Conservation (phyloP, 2,888 invertebrate genomes). For the Orthosia incerta region DNA sequence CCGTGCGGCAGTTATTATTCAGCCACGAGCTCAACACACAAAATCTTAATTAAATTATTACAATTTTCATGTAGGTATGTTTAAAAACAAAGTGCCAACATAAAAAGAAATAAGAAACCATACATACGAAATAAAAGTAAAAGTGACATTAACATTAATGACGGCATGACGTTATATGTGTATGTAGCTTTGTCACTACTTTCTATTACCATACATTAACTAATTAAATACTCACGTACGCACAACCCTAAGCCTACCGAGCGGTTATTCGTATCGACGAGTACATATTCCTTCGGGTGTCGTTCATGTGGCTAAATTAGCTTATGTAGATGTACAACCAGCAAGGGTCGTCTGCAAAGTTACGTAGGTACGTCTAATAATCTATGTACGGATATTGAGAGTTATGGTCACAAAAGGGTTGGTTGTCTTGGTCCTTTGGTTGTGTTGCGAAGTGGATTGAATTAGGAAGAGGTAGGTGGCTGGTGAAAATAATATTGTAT, state of each 20-base stretch:
- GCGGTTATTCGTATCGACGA: slow-evolving; percentile 50
- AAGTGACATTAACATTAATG: too few species aligned
- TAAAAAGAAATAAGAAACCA: too few species aligned
- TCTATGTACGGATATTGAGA: slow-evolving; percentile 55
- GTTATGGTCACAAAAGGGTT: slow-evolving; percentile 39
- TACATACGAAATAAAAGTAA: too few species aligned
- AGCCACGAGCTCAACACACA: too few species aligned
- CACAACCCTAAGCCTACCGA: slow-evolving; percentile 29
- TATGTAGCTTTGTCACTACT: neutral
- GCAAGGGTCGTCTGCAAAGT: slow-evolving; percentile 56
- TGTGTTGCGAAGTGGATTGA: neutral
- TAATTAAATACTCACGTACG: neutral
- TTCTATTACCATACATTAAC: neutral
- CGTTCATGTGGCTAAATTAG: slow-evolving; percentile 61
- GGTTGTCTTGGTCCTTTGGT: slow-evolving; percentile 4
- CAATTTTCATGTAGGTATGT: too few species aligned
- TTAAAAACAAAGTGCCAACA: too few species aligned
- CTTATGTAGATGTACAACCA: slow-evolving; percentile 45
- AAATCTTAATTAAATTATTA: too few species aligned
- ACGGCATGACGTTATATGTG: neutral
- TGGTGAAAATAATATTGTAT: neutral
- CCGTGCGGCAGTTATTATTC: too few species aligned
- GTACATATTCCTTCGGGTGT: slow-evolving; percentile 58
- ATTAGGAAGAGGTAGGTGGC: neutral
- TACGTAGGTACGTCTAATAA: slow-evolving; percentile 50